Base-by-base conservation (phyloP, 2,113 vertebrate species). In the Atrichornis clamosus region DNA sequence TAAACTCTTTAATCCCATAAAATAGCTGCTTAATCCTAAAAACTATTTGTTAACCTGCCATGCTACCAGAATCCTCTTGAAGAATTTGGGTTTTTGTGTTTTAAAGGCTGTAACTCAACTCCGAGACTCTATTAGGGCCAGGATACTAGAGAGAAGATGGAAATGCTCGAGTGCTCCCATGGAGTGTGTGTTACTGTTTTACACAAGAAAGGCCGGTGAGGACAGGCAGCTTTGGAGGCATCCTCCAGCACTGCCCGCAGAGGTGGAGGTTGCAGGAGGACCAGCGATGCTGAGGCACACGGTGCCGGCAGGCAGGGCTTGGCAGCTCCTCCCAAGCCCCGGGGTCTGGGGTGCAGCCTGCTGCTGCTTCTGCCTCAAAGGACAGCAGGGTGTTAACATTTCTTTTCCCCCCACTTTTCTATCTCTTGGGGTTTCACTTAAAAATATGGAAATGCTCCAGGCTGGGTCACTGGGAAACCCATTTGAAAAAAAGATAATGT, bases 241-340 rank as follows among this genome's bases (percentile, higher is more conserved):
- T 47, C 10, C 26, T 76, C 22, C 39, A 60, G 15, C 62, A 47
- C 17, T 1, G 5, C 19, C 24, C 1, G 0, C 49, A 20, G 49
- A 87, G 52, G 18, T 5, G 2, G 30, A 47, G 28, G 24, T 15
- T 85, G 7, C 13, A 4, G 44, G n/a, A 75, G 42, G n/a, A 26
- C 22, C 44, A 60, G 41, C 6, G 4, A 2, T 75, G 41, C 65
- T 14, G 13, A 84, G 26, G n/a, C 5, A 5, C 2, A 1, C 0
- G 0, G 15, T 49, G 41, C 50, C 2, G 1, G 52, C 56, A 37
- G 41, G 27, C 35, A 65, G 32, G 11, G 2, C 52, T 64, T 14
- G 2, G 56, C 28, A 75, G 50, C 47, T 41, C 44, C 33, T n/a
- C 58, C 60, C 55, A 60, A 27, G 19, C 16, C 32, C 42, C n/a